phyloP scores from a whole-genome alignment of 2,113 vertebrate genomes.

The Ictidomys tridecemlineatus region DNA sequence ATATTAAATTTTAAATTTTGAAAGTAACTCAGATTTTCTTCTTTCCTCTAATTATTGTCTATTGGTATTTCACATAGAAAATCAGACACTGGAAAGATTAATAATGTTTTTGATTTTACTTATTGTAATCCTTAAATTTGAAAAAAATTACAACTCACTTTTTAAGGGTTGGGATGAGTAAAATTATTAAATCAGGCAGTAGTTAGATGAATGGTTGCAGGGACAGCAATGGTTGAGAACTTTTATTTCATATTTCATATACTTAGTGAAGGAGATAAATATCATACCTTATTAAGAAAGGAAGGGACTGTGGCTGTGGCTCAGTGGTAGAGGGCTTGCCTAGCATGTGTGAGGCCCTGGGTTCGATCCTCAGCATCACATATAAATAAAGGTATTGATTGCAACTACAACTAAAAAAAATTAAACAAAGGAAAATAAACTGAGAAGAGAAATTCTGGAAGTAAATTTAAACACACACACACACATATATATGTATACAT shows the following conservation, averaged over 20 bases:
- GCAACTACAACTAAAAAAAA: no score
- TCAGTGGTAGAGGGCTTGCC: no score
- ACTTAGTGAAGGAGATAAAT: not conserved
- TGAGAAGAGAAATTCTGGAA: not conserved
- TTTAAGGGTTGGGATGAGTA: not conserved
- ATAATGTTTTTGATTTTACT: not conserved
- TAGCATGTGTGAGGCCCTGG: no score
- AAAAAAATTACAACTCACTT: not conserved
- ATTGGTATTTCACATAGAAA: not conserved
- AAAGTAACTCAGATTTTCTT: slow-evolving; percentile 15
- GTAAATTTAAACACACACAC: not conserved
- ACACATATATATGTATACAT: no score
- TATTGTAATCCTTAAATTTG: not conserved
- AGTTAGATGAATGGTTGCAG: not conserved
- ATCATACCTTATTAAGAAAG: not conserved
- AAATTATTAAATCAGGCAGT: not conserved
- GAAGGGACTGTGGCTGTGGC: no score
- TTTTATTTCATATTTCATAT: not conserved
- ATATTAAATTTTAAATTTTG: not conserved
- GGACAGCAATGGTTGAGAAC: not conserved
- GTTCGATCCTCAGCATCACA: no score
- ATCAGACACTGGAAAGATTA: not conserved
- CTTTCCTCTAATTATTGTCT: not conserved
- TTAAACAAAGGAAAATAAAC: not conserved
- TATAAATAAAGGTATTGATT: no score